phyloP scores from a whole-genome alignment of 2,797 vertebrate species.

The Mastacembelus armatus region DNA sequence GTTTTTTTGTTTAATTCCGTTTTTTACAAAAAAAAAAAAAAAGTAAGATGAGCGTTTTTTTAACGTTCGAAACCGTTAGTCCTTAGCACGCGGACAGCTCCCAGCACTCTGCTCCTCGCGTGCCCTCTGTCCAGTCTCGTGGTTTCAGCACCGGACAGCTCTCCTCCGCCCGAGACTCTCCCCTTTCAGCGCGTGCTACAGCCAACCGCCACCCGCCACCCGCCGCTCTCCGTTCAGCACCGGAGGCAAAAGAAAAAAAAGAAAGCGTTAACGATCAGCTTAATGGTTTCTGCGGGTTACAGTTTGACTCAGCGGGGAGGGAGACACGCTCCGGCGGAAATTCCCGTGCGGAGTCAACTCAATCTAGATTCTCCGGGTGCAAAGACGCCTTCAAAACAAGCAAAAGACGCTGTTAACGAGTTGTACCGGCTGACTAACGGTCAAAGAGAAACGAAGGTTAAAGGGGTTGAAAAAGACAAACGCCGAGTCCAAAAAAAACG shows the following conservation, averaged over 20 bases:
- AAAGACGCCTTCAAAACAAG: background rate
- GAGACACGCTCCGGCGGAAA: slow-evolving; percentile 13
- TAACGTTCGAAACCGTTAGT: background rate
- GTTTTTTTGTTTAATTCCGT: slow-evolving; percentile 1
- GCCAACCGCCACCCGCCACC: background rate
- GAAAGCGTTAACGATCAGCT: background rate
- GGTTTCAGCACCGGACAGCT: slow-evolving; percentile 79
- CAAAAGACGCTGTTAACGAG: background rate
- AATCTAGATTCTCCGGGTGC: background rate
- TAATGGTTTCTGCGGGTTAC: background rate
- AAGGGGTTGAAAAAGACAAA: slow-evolving; percentile 6
- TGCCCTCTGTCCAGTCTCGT: background rate
- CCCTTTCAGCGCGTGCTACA: background rate
- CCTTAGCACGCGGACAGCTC: slow-evolving; percentile 49
- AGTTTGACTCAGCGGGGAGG: background rate
- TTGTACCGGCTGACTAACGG: background rate
- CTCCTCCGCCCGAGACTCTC: slow-evolving; percentile 20
- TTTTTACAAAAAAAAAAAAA: background rate
- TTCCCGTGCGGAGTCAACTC: slow-evolving; percentile 32
- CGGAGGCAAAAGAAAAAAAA: background rate
- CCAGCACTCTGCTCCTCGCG: slow-evolving; percentile 1
- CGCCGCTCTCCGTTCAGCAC: slow-evolving; percentile 45
- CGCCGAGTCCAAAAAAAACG: slow-evolving; percentile 16
- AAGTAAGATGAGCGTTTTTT: background rate
- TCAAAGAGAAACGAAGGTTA: slow-evolving; percentile 15